phyloP scores from a whole-genome alignment of 2,113 vertebrate genomes.

The Dendrocopos noguchii region DNA sequence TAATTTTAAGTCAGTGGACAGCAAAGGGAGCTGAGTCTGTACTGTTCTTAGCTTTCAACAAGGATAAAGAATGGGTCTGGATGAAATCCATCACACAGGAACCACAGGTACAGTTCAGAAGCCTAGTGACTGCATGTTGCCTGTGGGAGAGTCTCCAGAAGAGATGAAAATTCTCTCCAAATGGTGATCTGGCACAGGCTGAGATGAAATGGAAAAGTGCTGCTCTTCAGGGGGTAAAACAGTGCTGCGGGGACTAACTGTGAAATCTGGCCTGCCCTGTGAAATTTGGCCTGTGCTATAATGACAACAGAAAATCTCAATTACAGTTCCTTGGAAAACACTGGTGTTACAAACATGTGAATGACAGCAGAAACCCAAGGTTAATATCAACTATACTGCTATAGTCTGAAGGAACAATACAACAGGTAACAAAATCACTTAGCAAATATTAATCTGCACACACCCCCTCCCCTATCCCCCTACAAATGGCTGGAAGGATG shows the following conservation, averaged over 20 bases:
- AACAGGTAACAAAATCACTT: not conserved
- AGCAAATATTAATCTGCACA: not conserved
- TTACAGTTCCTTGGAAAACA: not conserved
- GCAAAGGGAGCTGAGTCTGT: not conserved
- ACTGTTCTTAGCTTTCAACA: not conserved
- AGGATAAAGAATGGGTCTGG: not conserved
- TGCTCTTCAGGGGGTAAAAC: not conserved
- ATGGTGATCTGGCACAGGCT: conserved; percentile 1
- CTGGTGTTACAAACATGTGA: not conserved
- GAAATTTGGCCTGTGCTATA: not conserved
- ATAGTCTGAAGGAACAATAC: not conserved
- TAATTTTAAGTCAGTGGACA: not conserved
- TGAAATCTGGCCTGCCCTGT: not conserved
- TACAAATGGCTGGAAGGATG: not conserved
- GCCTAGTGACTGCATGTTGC: not conserved
- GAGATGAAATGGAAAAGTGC: not conserved
- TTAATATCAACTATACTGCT: not conserved
- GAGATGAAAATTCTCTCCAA: not conserved
- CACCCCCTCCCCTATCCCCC: accelerated
- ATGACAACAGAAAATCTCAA: not conserved
- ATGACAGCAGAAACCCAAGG: not conserved
- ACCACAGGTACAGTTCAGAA: not conserved
- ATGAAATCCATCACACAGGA: not conserved
- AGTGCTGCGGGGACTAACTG: not conserved
- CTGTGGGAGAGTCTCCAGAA: not conserved